Evolutionary conservation across 2,113 vertebrate species (phyloP).

Genomic region (Mastomys coucha): DNA sequence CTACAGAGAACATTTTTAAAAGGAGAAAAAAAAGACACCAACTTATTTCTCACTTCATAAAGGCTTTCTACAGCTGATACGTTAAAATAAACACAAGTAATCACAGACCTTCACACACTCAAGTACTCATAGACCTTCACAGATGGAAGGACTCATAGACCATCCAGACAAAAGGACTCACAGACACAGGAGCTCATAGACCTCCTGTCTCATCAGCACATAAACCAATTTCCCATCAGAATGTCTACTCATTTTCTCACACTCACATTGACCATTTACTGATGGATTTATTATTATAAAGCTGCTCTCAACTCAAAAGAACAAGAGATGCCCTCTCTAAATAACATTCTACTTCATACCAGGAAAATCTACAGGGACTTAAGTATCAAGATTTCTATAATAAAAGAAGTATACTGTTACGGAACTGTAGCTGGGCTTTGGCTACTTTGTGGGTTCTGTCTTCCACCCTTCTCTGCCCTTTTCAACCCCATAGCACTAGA

Average conservation of each 20-base stretch:
- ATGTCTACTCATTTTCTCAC: slow-evolving; percentile 38
- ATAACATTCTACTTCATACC: slow-evolving; percentile 29
- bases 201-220: slow-evolving; percentile 10
- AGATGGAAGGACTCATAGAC: too few species aligned
- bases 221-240: slow-evolving; percentile 45
- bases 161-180: too few species aligned
- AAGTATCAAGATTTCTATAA: slow-evolving; percentile 51
- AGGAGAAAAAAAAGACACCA: background rate
- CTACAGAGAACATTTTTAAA: slow-evolving; percentile 5
- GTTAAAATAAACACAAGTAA: background rate
- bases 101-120: background rate
- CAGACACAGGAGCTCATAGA: background rate
- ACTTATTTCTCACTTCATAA: slow-evolving; percentile 42
- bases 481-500: too few species aligned
- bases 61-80: slow-evolving; percentile 36
- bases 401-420: background rate
- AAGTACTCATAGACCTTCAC: background rate
- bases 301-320: background rate
- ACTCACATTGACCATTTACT: slow-evolving; percentile 14
- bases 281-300: background rate
- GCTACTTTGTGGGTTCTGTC: too few species aligned
- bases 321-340: background rate
- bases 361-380: background rate
- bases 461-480: too few species aligned
- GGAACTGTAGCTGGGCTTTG: background rate